phyloP scores from a whole-genome alignment of 2,888 invertebrate species.

The Meganola albula region DNA sequence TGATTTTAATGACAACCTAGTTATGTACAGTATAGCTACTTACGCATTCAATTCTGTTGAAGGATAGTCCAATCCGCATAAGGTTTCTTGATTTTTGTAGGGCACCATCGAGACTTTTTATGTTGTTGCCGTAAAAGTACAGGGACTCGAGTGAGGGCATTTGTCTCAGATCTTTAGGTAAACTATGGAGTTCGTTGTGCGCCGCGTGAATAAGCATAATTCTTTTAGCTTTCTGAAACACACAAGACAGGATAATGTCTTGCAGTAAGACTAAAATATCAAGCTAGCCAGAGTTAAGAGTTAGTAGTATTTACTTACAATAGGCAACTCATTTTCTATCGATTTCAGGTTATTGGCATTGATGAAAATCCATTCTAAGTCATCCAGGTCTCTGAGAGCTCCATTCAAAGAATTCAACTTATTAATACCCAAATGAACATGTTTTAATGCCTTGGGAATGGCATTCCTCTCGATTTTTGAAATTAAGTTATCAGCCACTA shows the following conservation, averaged over 20 bases:
- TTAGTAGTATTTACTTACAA: conserved; percentile 54
- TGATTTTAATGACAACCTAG: too few relatives aligned
- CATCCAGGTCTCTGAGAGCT: conserved; percentile 84
- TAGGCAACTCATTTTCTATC: conserved; percentile 86
- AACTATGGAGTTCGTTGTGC: conserved; percentile 82
- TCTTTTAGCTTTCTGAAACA: conserved; percentile 76
- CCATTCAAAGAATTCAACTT: conserved; percentile 84
- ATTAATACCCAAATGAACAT: conserved; percentile 86
- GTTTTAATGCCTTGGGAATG: conserved; percentile 82
- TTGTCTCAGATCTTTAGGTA: conserved; percentile 84
- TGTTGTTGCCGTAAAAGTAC: conserved; percentile 84
- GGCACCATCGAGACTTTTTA: conserved; percentile 83
- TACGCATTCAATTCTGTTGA: conserved; percentile 86
- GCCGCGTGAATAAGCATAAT: conserved; percentile 84
- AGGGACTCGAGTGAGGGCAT: conserved; percentile 83
- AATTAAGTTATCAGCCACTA: conserved; percentile 86
- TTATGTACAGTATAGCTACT: too few relatives aligned
- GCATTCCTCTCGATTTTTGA: conserved; percentile 84
- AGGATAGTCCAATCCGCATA: conserved; percentile 81
- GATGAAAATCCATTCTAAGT: conserved; percentile 87
- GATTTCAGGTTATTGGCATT: conserved; percentile 86
- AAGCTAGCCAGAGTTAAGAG: too few relatives aligned
- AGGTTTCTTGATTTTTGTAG: conserved; percentile 82
- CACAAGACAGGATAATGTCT: too few relatives aligned
- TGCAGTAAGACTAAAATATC: too few relatives aligned